Evolutionary conservation across 1,140 invertebrate genomes (phyloP).

Genomic region (Sitobion miscanthi): DNA sequence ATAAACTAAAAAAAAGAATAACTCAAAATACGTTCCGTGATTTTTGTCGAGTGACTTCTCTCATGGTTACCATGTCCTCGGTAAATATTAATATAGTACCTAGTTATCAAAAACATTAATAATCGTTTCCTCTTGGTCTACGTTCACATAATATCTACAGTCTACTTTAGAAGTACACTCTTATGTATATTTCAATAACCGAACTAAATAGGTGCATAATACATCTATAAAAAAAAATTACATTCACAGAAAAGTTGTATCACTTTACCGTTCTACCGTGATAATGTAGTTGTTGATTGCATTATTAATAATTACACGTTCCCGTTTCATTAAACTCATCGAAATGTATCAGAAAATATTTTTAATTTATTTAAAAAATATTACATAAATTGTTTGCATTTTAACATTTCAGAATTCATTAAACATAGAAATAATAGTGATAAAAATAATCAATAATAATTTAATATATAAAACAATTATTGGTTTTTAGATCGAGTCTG

Average conservation of each 20-base stretch:
- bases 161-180: neutral
- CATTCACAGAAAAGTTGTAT: neutral
- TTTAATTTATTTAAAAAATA: neutral
- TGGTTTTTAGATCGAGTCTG: neutral
- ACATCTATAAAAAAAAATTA: too few relatives aligned
- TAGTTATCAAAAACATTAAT: neutral
- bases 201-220: neutral
- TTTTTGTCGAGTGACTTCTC: neutral
- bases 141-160: neutral
- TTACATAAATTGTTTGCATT: neutral
- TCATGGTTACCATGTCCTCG: neutral
- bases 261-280: neutral
- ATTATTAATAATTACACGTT: neutral
- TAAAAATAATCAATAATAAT: too few relatives aligned
- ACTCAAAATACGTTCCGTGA: neutral
- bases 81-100: neutral
- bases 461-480: neutral
- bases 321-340: neutral
- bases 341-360: neutral
- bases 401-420: neutral
- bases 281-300: neutral
- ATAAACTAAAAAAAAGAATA: neutral
- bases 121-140: neutral
- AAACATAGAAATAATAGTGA: neutral
- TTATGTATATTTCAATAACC: neutral